phyloP scores from a whole-genome alignment of 2,113 vertebrate genomes.

The Callipepla squamata region DNA sequence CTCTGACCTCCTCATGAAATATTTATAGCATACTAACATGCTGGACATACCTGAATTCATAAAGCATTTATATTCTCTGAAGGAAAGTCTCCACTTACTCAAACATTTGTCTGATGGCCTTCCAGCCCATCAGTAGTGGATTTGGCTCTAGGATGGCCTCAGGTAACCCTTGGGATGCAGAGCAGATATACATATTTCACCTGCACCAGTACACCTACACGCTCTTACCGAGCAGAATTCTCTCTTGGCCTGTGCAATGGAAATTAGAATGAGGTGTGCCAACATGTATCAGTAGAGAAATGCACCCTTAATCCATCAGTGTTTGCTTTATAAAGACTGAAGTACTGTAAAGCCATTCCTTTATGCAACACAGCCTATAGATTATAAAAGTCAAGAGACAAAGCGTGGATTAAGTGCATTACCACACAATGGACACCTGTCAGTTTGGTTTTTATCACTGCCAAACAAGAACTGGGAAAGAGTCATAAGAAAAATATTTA shows the following conservation, averaged over 20 bases:
- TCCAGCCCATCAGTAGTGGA: background rate
- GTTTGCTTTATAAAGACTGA: constrained; percentile 38
- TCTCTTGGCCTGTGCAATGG: constrained; percentile 21
- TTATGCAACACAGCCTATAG: constrained; percentile 16
- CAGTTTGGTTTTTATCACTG: constrained; percentile 30
- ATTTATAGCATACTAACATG: rapidly evolving
- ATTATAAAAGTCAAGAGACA: constrained; percentile 27
- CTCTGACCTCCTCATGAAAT: background rate
- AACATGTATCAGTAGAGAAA: constrained; percentile 25
- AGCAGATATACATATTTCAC: background rate
- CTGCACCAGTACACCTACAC: constrained; percentile 33
- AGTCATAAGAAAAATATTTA: constrained; percentile 63
- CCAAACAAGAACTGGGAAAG: constrained; percentile 21
- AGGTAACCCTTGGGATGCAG: constrained; percentile 24
- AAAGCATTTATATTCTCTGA: background rate
- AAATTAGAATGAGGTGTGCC: constrained; percentile 45
- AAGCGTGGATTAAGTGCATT: constrained; percentile 43
- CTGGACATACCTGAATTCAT: background rate
- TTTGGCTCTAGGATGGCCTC: background rate
- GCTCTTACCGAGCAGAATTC: constrained; percentile 10
- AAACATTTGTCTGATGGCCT: background rate
- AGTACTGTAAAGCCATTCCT: constrained; percentile 32
- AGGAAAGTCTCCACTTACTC: background rate
- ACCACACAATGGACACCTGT: constrained; percentile 52
- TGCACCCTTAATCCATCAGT: constrained; percentile 57